These are phyloP conservation scores for Acrobeloides nanus DNA, from an alignment of 2,888 invertebrate species.

Conservation along the genomic window DNA sequence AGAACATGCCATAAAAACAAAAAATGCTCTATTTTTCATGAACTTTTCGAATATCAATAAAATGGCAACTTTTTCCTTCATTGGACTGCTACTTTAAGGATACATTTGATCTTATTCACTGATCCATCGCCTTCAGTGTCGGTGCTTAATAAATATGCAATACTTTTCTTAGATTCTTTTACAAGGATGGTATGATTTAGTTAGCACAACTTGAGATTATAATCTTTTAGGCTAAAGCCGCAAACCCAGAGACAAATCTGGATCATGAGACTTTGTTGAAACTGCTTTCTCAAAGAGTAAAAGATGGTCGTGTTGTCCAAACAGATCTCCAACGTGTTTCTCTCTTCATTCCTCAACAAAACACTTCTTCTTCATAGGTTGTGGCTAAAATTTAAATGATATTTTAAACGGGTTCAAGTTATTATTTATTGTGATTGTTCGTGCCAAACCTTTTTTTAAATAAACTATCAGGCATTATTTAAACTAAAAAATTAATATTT, in stretches of 20 bases:
- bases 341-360: not conserved
- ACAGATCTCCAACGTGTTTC: not conserved
- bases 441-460: no score
- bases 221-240: not conserved
- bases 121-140: constrained; percentile 1
- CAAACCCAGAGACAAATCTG: constrained; percentile 1
- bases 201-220: not conserved
- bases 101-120: not conserved
- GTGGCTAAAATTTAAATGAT: no score
- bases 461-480: no score
- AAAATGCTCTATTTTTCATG: no score
- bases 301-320: not conserved
- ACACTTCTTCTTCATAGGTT: no score
- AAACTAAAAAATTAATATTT: no score
- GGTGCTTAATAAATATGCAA: not conserved
- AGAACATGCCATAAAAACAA: no score
- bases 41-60: no score
- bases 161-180: not conserved
- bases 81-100: no score
- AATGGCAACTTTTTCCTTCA: no score
- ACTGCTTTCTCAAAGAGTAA: not conserved
- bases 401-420: no score
- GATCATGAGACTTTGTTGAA: not conserved
- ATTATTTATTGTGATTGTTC: no score
- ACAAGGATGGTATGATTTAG: constrained; percentile 1